A percentile compares a stretch with the other conserved stretches of the same genome.
These are phyloP conservation scores for Calonectris borealis DNA, from an alignment of 2,113 vertebrate species.

Conservation along the genomic window DNA sequence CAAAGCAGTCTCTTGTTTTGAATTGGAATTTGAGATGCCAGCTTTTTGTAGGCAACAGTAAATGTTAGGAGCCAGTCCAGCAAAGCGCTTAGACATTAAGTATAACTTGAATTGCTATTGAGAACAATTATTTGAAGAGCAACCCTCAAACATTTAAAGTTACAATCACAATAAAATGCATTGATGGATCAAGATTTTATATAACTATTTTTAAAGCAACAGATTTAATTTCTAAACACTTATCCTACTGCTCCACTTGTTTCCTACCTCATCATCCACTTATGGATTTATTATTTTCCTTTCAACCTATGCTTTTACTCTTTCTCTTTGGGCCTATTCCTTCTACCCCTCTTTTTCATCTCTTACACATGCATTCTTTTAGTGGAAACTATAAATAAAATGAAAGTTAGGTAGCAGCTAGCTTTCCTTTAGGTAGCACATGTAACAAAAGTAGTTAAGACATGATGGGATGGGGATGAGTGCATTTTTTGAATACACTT, in stretches of 20 bases:
- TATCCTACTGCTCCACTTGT: neutral
- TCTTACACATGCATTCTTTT: neutral
- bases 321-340: neutral
- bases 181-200: neutral
- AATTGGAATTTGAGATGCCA: constrained; percentile 17
- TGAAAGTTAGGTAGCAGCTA: neutral
- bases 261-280: neutral
- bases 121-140: neutral
- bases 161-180: neutral
- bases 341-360: neutral
- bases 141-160: neutral
- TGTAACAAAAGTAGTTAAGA: neutral
- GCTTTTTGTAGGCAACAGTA: neutral
- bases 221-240: neutral
- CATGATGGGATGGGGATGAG: neutral
- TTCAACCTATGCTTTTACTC: neutral
- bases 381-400: neutral
- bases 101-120: neutral
- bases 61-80: neutral
- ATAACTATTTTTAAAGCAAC: neutral
- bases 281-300: neutral
- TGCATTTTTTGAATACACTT: neutral
- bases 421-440: neutral
- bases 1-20: neutral
- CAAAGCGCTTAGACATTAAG: neutral